These are phyloP conservation scores for Sarcophaga peregrina DNA, from an alignment of 1,140 invertebrate genomes.

Conservation along the genomic window DNA sequence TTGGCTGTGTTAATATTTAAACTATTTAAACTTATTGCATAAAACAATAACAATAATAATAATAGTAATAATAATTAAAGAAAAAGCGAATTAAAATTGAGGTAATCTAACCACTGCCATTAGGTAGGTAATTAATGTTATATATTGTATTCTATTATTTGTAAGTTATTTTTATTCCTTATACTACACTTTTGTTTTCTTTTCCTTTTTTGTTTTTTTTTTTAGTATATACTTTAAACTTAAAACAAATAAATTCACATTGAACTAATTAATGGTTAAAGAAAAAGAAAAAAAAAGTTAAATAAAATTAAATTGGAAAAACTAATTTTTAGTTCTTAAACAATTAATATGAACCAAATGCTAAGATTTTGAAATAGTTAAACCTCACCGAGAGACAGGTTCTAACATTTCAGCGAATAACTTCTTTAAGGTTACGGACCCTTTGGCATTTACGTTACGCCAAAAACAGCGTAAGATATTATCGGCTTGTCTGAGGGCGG, in stretches of 20 bases:
- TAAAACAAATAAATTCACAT: neutral
- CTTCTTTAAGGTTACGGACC: slow-evolving; percentile 94
- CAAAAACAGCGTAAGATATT: slow-evolving; percentile 89
- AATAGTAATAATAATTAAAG: neutral
- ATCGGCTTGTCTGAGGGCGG: slow-evolving; percentile 89
- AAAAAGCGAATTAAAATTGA: neutral
- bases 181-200: neutral
- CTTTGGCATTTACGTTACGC: slow-evolving; percentile 86
- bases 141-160: too few species aligned
- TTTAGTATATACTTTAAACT: neutral
- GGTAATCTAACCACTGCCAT: slow-evolving; percentile 35
- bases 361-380: slow-evolving; percentile 30
- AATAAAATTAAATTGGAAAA: neutral
- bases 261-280: too few species aligned
- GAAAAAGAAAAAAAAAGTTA: neutral
- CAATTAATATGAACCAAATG: slow-evolving; percentile 26
- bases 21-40: neutral
- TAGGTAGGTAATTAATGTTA: neutral
- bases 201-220: neutral
- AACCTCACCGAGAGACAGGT: slow-evolving; percentile 60
- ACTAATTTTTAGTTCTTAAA: neutral
- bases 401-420: slow-evolving; percentile 97
- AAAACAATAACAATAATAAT: neutral
- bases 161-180: too few species aligned
- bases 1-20: slow-evolving; percentile 9